Conservation (phyloP, 2,797 vertebrate genomes). For the Paramormyrops hopkinsi region DNA sequence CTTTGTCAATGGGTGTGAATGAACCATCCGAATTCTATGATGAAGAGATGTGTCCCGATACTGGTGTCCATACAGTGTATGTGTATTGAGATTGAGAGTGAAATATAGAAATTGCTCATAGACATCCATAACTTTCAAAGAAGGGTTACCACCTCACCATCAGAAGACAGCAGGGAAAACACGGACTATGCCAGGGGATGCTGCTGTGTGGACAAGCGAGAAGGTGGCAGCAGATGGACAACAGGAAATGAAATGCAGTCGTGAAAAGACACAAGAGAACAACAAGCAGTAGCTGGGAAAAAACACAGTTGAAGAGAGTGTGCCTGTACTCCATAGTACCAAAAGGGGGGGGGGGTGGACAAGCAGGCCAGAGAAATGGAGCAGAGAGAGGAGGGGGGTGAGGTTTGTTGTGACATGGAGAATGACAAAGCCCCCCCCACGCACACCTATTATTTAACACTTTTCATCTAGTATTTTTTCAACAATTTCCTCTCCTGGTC, state of each 20-base stretch:
- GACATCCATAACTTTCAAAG: background rate
- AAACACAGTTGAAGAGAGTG: background rate
- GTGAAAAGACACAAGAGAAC: background rate
- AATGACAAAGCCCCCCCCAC: background rate
- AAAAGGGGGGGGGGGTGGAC: background rate
- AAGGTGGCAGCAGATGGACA: background rate
- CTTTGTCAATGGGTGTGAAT: background rate
- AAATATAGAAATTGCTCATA: background rate
- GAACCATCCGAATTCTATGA: background rate
- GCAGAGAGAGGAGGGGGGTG: background rate
- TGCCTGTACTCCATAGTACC: background rate
- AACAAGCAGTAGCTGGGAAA: background rate
- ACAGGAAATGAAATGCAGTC: background rate
- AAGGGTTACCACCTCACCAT: background rate
- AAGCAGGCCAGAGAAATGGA: background rate
- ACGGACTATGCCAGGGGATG: background rate
- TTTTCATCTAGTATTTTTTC: background rate
- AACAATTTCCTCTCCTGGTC: background rate
- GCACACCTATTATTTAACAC: background rate
- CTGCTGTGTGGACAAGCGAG: background rate
- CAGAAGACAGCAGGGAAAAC: background rate
- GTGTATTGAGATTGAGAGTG: background rate
- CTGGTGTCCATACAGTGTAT: background rate
- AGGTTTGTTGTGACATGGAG: background rate
- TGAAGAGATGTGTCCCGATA: background rate